phyloP scores from a whole-genome alignment of 2,113 vertebrate genomes.

The Pteronura brasiliensis region DNA sequence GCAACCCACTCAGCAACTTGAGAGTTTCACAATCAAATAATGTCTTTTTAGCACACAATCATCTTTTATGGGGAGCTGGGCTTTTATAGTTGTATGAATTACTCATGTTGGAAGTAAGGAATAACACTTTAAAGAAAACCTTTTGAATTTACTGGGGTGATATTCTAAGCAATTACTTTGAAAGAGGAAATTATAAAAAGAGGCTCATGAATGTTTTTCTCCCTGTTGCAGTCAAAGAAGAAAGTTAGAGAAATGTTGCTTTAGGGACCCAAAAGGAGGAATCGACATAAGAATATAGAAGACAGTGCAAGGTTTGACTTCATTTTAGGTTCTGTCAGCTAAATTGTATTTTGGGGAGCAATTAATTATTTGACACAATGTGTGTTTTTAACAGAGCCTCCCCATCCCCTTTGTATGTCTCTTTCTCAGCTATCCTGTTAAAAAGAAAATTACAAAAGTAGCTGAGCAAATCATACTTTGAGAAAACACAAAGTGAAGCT shows the following conservation, averaged over 20 bases:
- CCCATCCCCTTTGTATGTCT: not conserved
- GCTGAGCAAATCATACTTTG: slow-evolving; percentile 22
- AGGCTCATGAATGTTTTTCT: not conserved
- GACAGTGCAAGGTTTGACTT: not conserved
- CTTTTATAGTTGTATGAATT: not conserved
- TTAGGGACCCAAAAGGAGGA: not conserved
- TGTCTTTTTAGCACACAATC: not conserved
- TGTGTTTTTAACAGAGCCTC: not conserved
- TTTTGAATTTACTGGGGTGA: not conserved
- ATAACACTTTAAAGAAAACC: slow-evolving; percentile 27
- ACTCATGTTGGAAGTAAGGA: slow-evolving; percentile 28
- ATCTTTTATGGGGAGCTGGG: slow-evolving; percentile 9
- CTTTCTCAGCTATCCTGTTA: not conserved
- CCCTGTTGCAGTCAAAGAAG: not conserved
- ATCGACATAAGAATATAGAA: not conserved
- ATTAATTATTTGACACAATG: slow-evolving; percentile 53
- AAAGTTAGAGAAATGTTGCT: not conserved
- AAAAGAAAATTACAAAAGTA: not conserved
- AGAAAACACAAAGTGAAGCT: not conserved
- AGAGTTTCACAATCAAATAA: slow-evolving; percentile 34
- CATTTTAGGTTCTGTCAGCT: slow-evolving; percentile 5
- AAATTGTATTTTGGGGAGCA: slow-evolving; percentile 41
- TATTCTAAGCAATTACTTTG: slow-evolving; percentile 31
- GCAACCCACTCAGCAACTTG: not conserved
- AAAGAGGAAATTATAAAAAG: not conserved